Conservation (phyloP, 1,140 invertebrate genomes). For the Armadillidium nasatum region DNA sequence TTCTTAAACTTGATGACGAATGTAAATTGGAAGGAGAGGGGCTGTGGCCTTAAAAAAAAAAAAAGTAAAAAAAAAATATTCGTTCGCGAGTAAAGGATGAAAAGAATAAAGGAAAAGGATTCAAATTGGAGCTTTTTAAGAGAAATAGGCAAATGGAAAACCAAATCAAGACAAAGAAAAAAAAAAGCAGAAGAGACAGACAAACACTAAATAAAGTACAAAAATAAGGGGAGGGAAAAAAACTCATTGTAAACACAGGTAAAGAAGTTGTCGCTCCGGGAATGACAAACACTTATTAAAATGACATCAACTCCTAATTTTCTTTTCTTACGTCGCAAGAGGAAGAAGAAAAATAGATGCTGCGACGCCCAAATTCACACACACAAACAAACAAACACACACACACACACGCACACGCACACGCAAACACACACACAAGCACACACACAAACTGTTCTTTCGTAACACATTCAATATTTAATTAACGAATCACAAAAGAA, state of each 20-base stretch:
- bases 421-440: too few relatives aligned
- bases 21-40: neutral
- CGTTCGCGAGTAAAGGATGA: neutral
- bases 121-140: neutral
- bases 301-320: neutral
- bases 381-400: neutral
- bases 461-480: too few relatives aligned
- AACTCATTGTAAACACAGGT: neutral
- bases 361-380: neutral
- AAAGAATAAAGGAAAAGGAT: neutral
- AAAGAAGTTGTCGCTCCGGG: neutral
- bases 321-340: neutral
- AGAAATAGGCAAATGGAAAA: neutral
- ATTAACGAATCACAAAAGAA: too few relatives aligned
- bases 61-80: neutral
- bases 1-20: neutral
- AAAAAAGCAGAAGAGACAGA: neutral
- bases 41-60: neutral
- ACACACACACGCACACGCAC: too few relatives aligned
- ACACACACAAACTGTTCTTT: too few relatives aligned
- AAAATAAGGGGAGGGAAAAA: neutral
- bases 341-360: neutral
- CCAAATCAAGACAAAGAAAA: neutral
- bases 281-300: constrained; percentile 9
- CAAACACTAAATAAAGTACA: neutral